phyloP scores from a whole-genome alignment of 1,140 invertebrate genomes.

The Muscidifurax raptorellus region DNA sequence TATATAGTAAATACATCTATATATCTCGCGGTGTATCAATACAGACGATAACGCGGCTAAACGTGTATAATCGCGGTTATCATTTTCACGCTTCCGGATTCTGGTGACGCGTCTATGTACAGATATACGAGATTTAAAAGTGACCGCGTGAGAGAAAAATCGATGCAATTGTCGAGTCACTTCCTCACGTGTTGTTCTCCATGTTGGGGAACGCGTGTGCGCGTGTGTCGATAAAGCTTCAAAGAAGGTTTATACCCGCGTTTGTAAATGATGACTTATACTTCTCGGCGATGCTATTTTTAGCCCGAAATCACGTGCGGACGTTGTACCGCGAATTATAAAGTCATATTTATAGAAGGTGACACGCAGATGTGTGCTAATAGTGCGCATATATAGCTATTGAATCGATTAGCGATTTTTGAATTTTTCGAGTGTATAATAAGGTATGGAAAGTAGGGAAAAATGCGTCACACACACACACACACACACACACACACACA shows the following conservation, averaged over 20 bases:
- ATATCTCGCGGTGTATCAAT: not conserved
- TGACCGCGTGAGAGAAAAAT: not conserved
- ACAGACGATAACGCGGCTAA: not conserved
- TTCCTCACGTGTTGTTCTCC: not conserved
- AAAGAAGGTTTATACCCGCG: not conserved
- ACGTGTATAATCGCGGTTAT: not conserved
- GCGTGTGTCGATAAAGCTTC: not conserved
- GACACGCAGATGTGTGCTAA: not conserved
- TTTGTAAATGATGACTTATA: not conserved
- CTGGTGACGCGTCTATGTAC: not conserved
- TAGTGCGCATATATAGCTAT: too few species aligned
- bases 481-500: too few species aligned
- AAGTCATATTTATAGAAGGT: not conserved
- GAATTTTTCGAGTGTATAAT: too few species aligned
- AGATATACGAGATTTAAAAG: too few species aligned
- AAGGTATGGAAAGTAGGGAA: too few species aligned
- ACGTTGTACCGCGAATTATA: not conserved
- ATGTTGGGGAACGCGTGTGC: too few species aligned
- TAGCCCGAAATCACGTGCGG: not conserved
- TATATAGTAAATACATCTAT: too few species aligned
- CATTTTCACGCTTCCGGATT: conserved; percentile 1
- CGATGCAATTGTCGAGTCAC: not conserved
- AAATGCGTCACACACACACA: too few species aligned
- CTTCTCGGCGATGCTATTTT: not conserved
- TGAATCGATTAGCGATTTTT: too few species aligned